Evolutionary conservation across 2,888 invertebrate species (phyloP).

Genomic region (Cepaea hortensis): DNA sequence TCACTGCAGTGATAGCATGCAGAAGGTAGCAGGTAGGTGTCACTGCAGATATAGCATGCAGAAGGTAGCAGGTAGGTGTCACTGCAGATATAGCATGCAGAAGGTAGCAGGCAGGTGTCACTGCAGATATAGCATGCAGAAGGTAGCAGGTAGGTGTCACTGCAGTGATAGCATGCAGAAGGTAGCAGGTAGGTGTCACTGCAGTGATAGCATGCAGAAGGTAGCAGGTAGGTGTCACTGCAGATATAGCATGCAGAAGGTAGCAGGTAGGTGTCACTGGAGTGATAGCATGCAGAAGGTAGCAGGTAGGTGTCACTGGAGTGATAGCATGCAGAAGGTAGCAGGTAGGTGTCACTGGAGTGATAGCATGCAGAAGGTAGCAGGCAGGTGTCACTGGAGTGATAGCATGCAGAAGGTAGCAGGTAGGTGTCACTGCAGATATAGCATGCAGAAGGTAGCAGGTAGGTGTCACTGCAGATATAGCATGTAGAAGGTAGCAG

Average conservation of each 20-base stretch:
- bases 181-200: constrained; percentile 57
- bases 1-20: constrained; percentile 45
- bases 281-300: constrained; percentile 68
- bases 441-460: constrained; percentile 68
- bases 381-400: constrained; percentile 52
- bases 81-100: constrained; percentile 52
- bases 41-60: constrained; percentile 52
- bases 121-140: constrained; percentile 58
- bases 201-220: constrained; percentile 64
- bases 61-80: constrained; percentile 62
- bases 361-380: constrained; percentile 68
- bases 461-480: constrained; percentile 50
- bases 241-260: constrained; percentile 66
- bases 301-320: constrained; percentile 52
- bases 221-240: constrained; percentile 56
- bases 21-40: constrained; percentile 63
- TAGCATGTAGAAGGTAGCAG: constrained; percentile 67
- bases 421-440: constrained; percentile 50
- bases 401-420: constrained; percentile 69
- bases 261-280: constrained; percentile 54
- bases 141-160: constrained; percentile 59
- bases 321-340: constrained; percentile 68
- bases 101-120: constrained; percentile 62
- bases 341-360: constrained; percentile 52
- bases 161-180: constrained; percentile 62